Conservation (phyloP, 2,888 invertebrate genomes). For the Lasiommata megera region DNA sequence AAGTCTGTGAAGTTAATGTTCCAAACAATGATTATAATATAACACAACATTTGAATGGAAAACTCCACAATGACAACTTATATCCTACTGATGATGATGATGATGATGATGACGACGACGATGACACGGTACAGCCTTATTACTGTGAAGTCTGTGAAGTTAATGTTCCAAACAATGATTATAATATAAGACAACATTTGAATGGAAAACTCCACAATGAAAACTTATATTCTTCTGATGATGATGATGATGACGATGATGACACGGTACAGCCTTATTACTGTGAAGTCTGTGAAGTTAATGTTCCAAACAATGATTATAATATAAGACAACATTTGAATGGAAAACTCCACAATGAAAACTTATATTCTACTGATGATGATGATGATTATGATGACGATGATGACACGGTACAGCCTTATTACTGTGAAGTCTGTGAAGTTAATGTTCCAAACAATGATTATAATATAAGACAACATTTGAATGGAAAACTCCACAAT, state of each 20-base stretch:
- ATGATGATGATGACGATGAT: not conserved
- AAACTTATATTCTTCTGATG: not conserved
- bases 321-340: not conserved
- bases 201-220: conserved; percentile 1
- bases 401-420: not conserved
- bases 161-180: conserved; percentile 2
- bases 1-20: not conserved
- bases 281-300: not conserved
- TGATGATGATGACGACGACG: not conserved
- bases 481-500: conserved; percentile 1
- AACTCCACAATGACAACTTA: not conserved
- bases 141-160: conserved; percentile 18
- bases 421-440: conserved; percentile 17
- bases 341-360: not conserved
- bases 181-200: conserved; percentile 13
- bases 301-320: not conserved
- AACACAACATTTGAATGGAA: not conserved
- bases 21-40: not conserved
- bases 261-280: not conserved
- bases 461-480: conserved; percentile 9
- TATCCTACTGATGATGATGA: not conserved
- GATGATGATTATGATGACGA: not conserved
- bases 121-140: not conserved
- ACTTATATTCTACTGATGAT: too few species aligned
- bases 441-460: conserved; percentile 9